Evolutionary conservation across 2,113 vertebrate species (phyloP), one percentile per base, ranked within the genome.

Genomic region (Herpailurus yagouaroundi): DNA sequence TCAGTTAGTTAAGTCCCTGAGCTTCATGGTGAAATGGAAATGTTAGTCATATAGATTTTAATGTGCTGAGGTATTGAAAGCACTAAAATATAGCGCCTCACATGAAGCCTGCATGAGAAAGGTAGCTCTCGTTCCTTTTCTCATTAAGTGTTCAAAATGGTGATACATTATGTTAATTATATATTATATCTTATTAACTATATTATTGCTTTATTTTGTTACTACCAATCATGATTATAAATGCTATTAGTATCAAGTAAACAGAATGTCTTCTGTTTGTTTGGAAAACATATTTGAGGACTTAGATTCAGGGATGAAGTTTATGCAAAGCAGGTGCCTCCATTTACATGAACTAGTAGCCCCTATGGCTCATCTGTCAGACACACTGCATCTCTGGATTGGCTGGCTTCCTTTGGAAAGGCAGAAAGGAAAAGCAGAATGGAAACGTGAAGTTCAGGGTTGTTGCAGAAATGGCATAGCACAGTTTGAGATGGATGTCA

Each of bases 201-300:
- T 66, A 50, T 16, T 27, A 29, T 57, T 74, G 31, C 13, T 82
- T 87, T 11, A 52, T 36, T 94, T 48, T 57, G 4, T 81, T 89
- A 25, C 71, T 71, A 69, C 55, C 41, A 50, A 63, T 48, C 38
- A n/a, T 50, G 19, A 45, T 88, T 41, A 50, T 21, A 90, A 55
- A 33, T 41, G 27, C 33, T 87, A 55, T 52, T 63, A 27, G 79
- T 79, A 76, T 86, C 21, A 96, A 96, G 74, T 50, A 87, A 60
- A 18, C 18, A 55, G 29, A 76, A 50, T 5, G 19, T 63, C 63
- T 94, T 50, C 25, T 57, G 27, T 63, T 74, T 94, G 57, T 41
- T 60, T 94, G 41, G 50, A 95, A 81, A 97, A 82, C n/a, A 77
- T 0, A 87, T 79, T 31, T 95, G 41, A 82, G 73, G 94, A 93